Conservation (phyloP, 2,797 vertebrate genomes). For the Pampus argenteus region DNA sequence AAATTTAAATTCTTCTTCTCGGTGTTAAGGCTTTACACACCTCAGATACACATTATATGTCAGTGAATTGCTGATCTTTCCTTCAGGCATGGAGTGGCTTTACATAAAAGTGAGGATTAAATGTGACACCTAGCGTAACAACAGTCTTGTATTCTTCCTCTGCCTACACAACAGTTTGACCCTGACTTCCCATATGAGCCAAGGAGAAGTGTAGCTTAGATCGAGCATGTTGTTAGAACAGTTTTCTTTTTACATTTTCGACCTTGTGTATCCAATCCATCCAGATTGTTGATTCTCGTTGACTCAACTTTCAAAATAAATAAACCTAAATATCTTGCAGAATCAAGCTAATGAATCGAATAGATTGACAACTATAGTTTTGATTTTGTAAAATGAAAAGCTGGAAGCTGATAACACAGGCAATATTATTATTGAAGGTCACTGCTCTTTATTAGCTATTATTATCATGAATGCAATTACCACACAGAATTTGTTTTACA, state of each 20-base stretch:
- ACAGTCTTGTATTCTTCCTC: not conserved
- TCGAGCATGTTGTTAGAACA: not conserved
- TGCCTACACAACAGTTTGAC: not conserved
- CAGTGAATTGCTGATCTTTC: too few species aligned
- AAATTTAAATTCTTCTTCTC: too few species aligned
- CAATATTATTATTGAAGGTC: not conserved
- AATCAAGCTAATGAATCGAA: too few species aligned
- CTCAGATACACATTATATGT: too few species aligned
- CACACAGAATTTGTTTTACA: too few species aligned
- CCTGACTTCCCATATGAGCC: too few species aligned
- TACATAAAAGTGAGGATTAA: too few species aligned
- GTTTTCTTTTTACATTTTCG: not conserved
- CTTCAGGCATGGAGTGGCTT: too few species aligned
- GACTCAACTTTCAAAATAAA: not conserved
- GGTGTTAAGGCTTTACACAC: too few species aligned
- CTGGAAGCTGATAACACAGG: not conserved
- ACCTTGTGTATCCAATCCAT: too few species aligned
- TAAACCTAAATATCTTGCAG: not conserved
- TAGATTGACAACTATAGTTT: not conserved
- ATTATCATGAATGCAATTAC: too few species aligned
- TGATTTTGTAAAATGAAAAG: not conserved
- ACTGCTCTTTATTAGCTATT: not conserved
- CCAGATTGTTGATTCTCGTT: not conserved
- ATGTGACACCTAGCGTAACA: not conserved
- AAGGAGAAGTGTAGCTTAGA: not conserved